Conservation (phyloP, 2,113 vertebrate genomes). For the Campylorhamphus procurvoides region DNA sequence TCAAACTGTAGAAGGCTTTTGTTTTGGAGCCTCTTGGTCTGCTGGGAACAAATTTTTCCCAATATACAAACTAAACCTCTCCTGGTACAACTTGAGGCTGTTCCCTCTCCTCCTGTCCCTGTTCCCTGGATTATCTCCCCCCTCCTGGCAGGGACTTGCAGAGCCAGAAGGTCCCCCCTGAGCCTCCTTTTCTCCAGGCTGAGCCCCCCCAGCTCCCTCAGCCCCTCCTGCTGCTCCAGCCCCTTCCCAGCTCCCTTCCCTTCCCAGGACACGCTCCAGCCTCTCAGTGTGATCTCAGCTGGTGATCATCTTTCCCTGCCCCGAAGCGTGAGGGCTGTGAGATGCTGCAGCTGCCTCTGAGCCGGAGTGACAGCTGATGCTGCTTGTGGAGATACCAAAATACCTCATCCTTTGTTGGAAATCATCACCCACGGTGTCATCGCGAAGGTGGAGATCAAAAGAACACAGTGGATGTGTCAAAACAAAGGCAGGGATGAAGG, state of each 20-base stretch:
- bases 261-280: not conserved
- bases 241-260: not conserved
- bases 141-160: not conserved
- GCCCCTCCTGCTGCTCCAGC: not conserved
- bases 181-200: not conserved
- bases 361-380: not conserved
- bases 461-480: not conserved
- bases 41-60: not conserved
- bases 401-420: not conserved
- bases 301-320: not conserved
- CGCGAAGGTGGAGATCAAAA: not conserved
- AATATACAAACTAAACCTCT: fast-evolving
- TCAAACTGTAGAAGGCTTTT: not conserved
- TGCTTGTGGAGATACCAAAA: not conserved
- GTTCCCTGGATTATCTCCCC: not conserved
- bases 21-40: not conserved
- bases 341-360: not conserved
- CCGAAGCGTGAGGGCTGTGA: not conserved
- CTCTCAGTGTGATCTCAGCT: not conserved
- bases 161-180: not conserved
- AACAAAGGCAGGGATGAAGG: not conserved
- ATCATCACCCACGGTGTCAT: not conserved
- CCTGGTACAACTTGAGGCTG: fast-evolving
- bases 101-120: not conserved
- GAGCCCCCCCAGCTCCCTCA: not conserved